Base-by-base conservation (phyloP, 2,888 invertebrate species). In the Dynastes hyllus region DNA sequence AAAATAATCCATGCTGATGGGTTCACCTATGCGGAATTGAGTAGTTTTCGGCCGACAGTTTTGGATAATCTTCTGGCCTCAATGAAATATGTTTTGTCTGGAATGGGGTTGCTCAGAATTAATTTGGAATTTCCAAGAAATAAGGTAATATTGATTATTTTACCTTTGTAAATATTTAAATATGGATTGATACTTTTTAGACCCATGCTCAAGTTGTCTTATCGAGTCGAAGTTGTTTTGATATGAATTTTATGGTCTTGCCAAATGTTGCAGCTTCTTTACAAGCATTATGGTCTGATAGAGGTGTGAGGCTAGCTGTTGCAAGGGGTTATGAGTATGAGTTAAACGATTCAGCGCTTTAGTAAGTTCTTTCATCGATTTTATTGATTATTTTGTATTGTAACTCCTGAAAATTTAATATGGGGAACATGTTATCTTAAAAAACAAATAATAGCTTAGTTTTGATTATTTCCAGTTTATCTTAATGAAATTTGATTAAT, bases 1-100 rank as follows among this genome's bases (percentile, higher is more conserved):
- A 93, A 93, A 87, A 93, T 93, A 77, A 93, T 93, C 78, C 93
- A 93, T 85, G 92, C 92, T 77, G 92, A 93, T 87, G 93, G 93
- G 13, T 93, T 93, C 85, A 92, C 92, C 2, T 87, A 88, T 76
- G 90, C 92, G 32, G 93, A 93, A 86, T 87, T 93, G 37, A 90
- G 90, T 77, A 92, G 92, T 79, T 93, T 92, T 85, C 90, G 93
- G 83, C 92, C 93, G 0, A 92, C 93, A 2, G 92, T 93, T 32
- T 86, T 93, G 82, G 93, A 93, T 85, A 93, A 93, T 87, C 89
- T 93, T 32, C 86, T 93, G 70, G 92, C 92, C 22, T 93, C 93
- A 22, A 93, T 93, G 93, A 93, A 93, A 87, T 93, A 92, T 88
- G 93, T 93, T 16, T 89, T 93, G 13, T 91, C 91, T 81, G 93